These are phyloP conservation scores for Zaprionus inermis DNA, from an alignment of 1,140 invertebrate genomes.

Conservation along the genomic window DNA sequence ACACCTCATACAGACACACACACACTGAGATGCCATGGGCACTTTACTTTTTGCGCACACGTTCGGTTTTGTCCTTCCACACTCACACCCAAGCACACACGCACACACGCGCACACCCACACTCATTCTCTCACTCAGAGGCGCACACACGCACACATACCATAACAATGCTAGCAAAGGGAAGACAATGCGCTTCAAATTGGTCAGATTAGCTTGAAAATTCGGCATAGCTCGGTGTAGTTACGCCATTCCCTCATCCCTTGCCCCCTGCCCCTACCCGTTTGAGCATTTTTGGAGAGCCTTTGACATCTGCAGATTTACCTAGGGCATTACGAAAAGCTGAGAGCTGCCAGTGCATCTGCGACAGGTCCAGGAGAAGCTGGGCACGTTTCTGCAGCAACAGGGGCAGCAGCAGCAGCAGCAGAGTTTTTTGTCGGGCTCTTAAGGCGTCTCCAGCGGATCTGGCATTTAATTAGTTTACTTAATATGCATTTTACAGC, in stretches of 20 bases:
- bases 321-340: slow-evolving; percentile 49
- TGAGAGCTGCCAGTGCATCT: slow-evolving; percentile 29
- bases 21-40: slow-evolving; percentile 52
- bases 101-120: background rate
- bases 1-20: slow-evolving; percentile 35
- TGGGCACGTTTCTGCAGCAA: slow-evolving; percentile 40
- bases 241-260: slow-evolving; percentile 9
- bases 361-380: slow-evolving; percentile 17
- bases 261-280: background rate
- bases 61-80: slow-evolving; percentile 57
- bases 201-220: slow-evolving; percentile 74
- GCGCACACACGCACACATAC: background rate
- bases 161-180: background rate
- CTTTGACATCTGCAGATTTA: slow-evolving; percentile 75
- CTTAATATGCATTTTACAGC: slow-evolving; percentile 43
- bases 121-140: background rate
- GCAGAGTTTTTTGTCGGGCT: slow-evolving; percentile 41
- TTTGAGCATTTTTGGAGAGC: slow-evolving; percentile 19
- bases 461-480: slow-evolving; percentile 69
- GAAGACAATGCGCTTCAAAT: slow-evolving; percentile 77
- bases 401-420: background rate
- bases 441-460: slow-evolving; percentile 37
- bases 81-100: slow-evolving; percentile 19
- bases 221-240: slow-evolving; percentile 54
- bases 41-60: slow-evolving; percentile 65